Base-by-base conservation (phyloP, 2,797 vertebrate species). In the Corythornis leucogaster region DNA sequence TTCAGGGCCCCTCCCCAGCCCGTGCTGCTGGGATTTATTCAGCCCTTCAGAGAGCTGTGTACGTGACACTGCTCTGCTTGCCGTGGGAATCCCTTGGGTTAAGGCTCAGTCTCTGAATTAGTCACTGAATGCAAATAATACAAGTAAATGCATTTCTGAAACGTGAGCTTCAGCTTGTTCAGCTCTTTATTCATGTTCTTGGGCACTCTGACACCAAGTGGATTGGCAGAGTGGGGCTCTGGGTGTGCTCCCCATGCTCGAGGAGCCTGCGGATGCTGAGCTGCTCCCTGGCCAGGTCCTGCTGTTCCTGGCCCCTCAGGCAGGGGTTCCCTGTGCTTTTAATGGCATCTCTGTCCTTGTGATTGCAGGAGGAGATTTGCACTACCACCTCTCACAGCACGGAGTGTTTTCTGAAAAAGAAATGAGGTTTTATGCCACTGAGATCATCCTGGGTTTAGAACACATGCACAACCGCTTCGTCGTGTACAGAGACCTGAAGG, bases 381-480 rank as follows among this genome's bases (percentile, higher is more conserved):
- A 99, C 97, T 99, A 99, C 95, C 99, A 99, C 96, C 98, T 99
- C 73, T 99, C 99, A 15, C 99, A 99, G 94, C 99, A 99, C 0
- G 99, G 99, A 6, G 99, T 99, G 38, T 99, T 99, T 96, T 99
- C 98, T 4, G 99, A 99, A 97, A 99, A 99, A 87, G 99, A 99
- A 95, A 99, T 99, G 99, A 98, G 99, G 21, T 99, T 99, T 97
- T 99, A 99, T 38, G 99, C 99, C 33, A 98, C 99, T 4, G 99
- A 99, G 94, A 99, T 99, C 97, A 99, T 99, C 96, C 98, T 99
- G 94, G 99, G 99, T 12, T 98, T 99, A 80, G 99, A 99, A 58
- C 99, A 99, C 97, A 99, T 99, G 99, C 99, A 99, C 97, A 98
- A 98, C 90, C 98, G 99, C 83, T 99, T 98, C 7, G 99, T 99